Evolutionary conservation across 2,113 vertebrate genomes (phyloP).

Genomic region (Indicator indicator): DNA sequence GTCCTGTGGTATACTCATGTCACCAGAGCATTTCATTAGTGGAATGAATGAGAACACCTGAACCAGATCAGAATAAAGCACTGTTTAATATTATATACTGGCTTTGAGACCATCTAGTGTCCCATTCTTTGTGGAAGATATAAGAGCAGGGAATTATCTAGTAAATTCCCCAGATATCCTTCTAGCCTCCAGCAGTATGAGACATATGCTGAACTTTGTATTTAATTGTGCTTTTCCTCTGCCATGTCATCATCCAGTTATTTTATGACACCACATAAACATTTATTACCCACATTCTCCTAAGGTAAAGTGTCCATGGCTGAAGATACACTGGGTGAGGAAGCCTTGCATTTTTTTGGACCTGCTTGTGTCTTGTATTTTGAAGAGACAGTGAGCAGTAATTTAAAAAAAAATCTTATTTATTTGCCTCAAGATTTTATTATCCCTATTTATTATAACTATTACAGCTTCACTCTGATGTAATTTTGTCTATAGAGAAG

Average conservation of each 20-base stretch:
- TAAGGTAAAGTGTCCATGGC: background rate
- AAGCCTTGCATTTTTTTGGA: background rate
- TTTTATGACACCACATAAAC: background rate
- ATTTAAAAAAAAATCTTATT: background rate
- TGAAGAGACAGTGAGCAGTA: background rate
- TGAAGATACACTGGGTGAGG: rapidly evolving
- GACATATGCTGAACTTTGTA: background rate
- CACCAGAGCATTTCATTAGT: background rate
- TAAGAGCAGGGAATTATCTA: background rate
- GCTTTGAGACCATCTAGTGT: background rate
- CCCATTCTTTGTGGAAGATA: background rate
- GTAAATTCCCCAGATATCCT: background rate
- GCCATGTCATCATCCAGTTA: background rate
- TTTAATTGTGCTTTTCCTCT: background rate
- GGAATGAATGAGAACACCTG: background rate
- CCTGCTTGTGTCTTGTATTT: background rate
- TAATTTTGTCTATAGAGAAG: background rate
- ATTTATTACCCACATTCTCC: background rate
- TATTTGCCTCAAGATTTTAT: background rate
- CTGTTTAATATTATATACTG: background rate
- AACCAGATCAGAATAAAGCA: background rate
- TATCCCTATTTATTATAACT: background rate
- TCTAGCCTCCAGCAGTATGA: background rate
- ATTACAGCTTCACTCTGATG: background rate
- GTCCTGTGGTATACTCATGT: background rate